These are phyloP conservation scores for Petrophora chlorosata DNA, from an alignment of 2,888 invertebrate species.

Conservation along the genomic window DNA sequence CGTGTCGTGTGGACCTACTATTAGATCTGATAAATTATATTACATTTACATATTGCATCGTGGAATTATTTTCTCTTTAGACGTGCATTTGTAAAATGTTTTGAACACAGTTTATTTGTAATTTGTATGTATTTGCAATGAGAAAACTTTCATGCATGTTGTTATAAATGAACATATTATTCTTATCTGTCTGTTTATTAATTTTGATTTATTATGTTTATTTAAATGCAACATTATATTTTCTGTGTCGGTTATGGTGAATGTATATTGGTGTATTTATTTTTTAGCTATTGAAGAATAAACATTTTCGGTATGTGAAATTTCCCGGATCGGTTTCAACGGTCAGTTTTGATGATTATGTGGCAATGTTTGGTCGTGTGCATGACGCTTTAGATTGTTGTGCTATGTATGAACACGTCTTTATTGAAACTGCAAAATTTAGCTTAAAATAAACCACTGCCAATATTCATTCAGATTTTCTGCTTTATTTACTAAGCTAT, in stretches of 20 bases:
- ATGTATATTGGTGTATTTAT: slow-evolving; percentile 83
- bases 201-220: slow-evolving; percentile 6
- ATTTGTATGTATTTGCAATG: too few species aligned
- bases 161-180: not conserved
- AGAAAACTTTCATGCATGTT: too few species aligned
- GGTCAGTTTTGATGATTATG: slow-evolving; percentile 77
- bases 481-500: slow-evolving; percentile 21
- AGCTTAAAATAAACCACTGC: slow-evolving; percentile 56
- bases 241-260: slow-evolving; percentile 53
- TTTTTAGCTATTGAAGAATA: slow-evolving; percentile 83
- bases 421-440: slow-evolving; percentile 28
- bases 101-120: too few species aligned
- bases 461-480: slow-evolving; percentile 69
- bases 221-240: slow-evolving; percentile 38
- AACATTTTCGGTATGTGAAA: slow-evolving; percentile 84
- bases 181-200: not conserved
- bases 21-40: too few species aligned
- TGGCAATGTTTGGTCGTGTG: slow-evolving; percentile 71
- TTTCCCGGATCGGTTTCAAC: slow-evolving; percentile 80
- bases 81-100: too few species aligned
- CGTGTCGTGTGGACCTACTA: too few species aligned
- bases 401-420: slow-evolving; percentile 38
- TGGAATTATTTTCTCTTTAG: too few species aligned
- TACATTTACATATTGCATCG: too few species aligned
- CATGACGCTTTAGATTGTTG: slow-evolving; percentile 65